phyloP scores from a whole-genome alignment of 2,888 invertebrate genomes.

The Amphimallon solstitiale region DNA sequence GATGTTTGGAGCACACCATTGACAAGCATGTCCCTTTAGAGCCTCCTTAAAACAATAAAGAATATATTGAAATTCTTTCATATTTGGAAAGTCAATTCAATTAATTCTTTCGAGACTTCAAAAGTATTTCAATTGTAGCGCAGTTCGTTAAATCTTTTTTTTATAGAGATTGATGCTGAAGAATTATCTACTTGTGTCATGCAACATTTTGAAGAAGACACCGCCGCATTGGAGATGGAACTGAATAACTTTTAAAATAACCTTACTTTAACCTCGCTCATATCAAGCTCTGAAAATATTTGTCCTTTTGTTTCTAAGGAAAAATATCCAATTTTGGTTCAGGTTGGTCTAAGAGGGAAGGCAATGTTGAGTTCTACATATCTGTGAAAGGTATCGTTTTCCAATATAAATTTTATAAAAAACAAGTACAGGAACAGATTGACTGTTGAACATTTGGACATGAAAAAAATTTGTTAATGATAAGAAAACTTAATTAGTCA shows the following conservation, averaged over 20 bases:
- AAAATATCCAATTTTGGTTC: conserved; percentile 38
- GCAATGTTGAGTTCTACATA: conserved; percentile 35
- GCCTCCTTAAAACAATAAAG: neutral
- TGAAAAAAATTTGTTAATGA: too few species aligned
- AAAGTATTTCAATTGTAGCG: conserved; percentile 39
- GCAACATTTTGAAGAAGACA: conserved; percentile 42
- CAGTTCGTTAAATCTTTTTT: conserved; percentile 42
- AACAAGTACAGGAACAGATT: conserved; percentile 39
- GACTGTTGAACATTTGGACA: conserved; percentile 9
- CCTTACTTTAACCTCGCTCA: conserved; percentile 37
- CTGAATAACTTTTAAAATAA: conserved; percentile 40
- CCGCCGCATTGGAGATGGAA: conserved; percentile 43
- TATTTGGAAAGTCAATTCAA: conserved; percentile 22
- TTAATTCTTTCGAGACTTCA: conserved; percentile 41
- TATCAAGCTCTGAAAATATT: conserved; percentile 35
- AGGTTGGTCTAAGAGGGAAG: conserved; percentile 38
- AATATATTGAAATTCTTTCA: conserved; percentile 24
- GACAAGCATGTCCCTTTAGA: too few species aligned
- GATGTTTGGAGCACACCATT: too few species aligned
- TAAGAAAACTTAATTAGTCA: too few species aligned
- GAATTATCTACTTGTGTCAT: conserved; percentile 41
- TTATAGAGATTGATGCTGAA: conserved; percentile 42
- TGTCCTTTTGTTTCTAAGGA: conserved; percentile 34
- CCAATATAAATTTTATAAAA: conserved; percentile 41
- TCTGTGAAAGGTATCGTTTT: conserved; percentile 34